These are phyloP conservation scores for Cheilosia vulpina DNA, from an alignment of 2,888 invertebrate genomes.

Conservation along the genomic window DNA sequence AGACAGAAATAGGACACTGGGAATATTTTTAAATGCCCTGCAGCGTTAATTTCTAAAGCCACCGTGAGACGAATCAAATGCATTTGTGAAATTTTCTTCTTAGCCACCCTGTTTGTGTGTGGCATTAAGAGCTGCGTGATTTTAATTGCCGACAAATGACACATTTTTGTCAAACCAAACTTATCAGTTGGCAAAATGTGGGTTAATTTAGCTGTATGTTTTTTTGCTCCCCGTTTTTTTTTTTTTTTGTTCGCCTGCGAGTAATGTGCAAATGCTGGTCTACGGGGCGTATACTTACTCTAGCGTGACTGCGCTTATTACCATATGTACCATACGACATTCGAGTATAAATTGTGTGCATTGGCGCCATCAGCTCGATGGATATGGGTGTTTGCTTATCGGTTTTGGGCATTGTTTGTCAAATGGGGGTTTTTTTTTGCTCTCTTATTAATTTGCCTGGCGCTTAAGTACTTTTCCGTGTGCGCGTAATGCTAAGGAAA, in stretches of 20 bases:
- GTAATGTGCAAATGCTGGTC: slow-evolving; percentile 52
- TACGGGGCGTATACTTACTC: slow-evolving; percentile 69
- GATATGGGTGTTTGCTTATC: slow-evolving; percentile 24
- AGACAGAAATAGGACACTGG: slow-evolving; percentile 45
- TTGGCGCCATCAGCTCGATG: slow-evolving; percentile 67
- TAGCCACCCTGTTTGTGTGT: slow-evolving; percentile 20
- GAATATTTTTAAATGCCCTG: background rate
- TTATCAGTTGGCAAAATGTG: slow-evolving; percentile 72
- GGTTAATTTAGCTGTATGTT: slow-evolving; percentile 63
- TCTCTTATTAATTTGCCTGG: slow-evolving; percentile 62
- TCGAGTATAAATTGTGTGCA: slow-evolving; percentile 55
- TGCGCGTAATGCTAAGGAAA: background rate
- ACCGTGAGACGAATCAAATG: background rate
- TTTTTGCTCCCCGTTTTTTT: background rate
- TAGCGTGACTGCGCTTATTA: slow-evolving; percentile 72
- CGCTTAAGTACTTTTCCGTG: slow-evolving; percentile 60
- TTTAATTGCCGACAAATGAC: slow-evolving; percentile 73
- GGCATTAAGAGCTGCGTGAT: slow-evolving; percentile 64
- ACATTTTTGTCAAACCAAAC: slow-evolving; percentile 64
- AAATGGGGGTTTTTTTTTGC: slow-evolving; percentile 41
- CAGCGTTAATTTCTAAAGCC: background rate
- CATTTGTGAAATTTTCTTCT: too few species aligned
- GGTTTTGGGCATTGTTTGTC: slow-evolving; percentile 41
- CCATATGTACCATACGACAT: slow-evolving; percentile 11
- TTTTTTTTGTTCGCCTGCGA: slow-evolving; percentile 15